phyloP scores from a whole-genome alignment of 2,888 invertebrate genomes.

The Abrostola triplasia region DNA sequence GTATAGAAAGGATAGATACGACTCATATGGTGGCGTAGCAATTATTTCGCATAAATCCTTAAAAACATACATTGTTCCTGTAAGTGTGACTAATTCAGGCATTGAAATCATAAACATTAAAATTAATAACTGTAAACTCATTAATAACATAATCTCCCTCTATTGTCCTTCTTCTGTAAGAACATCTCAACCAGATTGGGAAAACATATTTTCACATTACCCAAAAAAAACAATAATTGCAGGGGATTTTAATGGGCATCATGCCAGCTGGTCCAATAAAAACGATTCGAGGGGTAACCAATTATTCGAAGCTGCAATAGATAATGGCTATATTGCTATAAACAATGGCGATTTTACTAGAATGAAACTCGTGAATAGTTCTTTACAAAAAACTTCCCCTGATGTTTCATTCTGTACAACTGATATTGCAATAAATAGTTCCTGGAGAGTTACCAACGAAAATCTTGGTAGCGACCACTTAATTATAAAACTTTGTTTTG shows the following conservation, averaged over 20 bases:
- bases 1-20: constrained; percentile 18
- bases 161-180: constrained; percentile 34
- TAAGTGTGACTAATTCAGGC: neutral
- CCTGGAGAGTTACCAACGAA: neutral
- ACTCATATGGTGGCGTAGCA: constrained; percentile 22
- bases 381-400: constrained; percentile 18
- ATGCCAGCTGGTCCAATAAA: constrained; percentile 11
- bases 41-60: constrained; percentile 1
- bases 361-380: constrained; percentile 32
- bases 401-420: constrained; percentile 20
- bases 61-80: neutral
- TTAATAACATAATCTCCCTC: constrained; percentile 8
- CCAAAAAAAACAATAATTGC: neutral
- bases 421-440: constrained; percentile 6
- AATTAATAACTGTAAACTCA: neutral
- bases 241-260: no score
- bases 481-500: neutral
- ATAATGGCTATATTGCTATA: constrained; percentile 25
- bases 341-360: constrained; percentile 37
- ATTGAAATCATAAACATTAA: neutral
- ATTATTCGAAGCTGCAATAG: constrained; percentile 5
- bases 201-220: neutral
- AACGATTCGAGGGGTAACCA: constrained; percentile 11
- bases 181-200: constrained; percentile 1
- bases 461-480: neutral